Percentiles rank a stretch among this genome's conserved stretches.
Conservation (phyloP, 2,113 vertebrate genomes). For the western clawed frog (Xenopus tropicalis) region UCB_Xtro_10.0 CM004451.2:20141501-20142000, state of each 20-base stretch:
- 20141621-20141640: slow-evolving; percentile 78
- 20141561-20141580: slow-evolving; percentile 32
- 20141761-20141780: slow-evolving; percentile 94
- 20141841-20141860: slow-evolving; percentile 80
- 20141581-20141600: slow-evolving; percentile 27
- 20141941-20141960: slow-evolving; percentile 68
- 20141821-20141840: slow-evolving; percentile 66
- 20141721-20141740: slow-evolving; percentile 68
- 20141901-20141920: slow-evolving; percentile 81
- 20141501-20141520: slow-evolving; percentile 66
- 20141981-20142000: slow-evolving; percentile 79
- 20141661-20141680: slow-evolving; percentile 66
- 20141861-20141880: slow-evolving; percentile 82
- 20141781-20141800: slow-evolving; percentile 97
- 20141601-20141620: slow-evolving; percentile 73
- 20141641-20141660: slow-evolving; percentile 78
- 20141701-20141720: slow-evolving; percentile 70
- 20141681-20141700: slow-evolving; percentile 68
- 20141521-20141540: slow-evolving; percentile 89
- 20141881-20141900: slow-evolving; percentile 75
- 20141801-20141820: slow-evolving; percentile 95
- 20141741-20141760: slow-evolving; percentile 84
- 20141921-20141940: slow-evolving; percentile 67
- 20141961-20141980: slow-evolving; percentile 78
- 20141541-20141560: slow-evolving; percentile 86